Conservation (phyloP, 2,797 vertebrate species). For the Trichosurus vulpecula region DNA sequence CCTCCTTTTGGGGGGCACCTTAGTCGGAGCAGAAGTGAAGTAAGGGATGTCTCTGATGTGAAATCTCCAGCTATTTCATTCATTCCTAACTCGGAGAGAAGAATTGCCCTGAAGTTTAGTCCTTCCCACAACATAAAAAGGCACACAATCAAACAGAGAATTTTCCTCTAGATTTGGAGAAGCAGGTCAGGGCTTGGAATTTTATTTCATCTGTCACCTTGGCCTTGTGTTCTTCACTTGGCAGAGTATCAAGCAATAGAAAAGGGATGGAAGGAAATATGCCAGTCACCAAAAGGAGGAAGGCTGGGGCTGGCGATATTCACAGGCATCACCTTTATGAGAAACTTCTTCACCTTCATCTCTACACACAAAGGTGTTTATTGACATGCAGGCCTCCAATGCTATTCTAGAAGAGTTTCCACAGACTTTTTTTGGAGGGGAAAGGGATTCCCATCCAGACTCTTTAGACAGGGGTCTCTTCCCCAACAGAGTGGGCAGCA, state of each 20-base stretch:
- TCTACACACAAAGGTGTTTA: neutral
- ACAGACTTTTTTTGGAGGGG: neutral
- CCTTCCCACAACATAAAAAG: neutral
- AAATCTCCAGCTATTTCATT: conserved; percentile 15
- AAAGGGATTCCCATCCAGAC: neutral
- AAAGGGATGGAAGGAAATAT: neutral
- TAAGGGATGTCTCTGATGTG: neutral
- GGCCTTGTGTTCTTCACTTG: neutral
- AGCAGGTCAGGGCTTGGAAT: neutral
- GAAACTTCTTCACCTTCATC: neutral
- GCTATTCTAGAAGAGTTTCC: neutral
- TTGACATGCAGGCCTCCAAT: neutral
- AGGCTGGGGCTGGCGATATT: conserved; percentile 33
- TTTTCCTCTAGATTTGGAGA: neutral
- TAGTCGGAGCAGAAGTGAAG: neutral
- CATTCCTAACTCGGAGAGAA: neutral
- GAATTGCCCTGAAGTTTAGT: neutral
- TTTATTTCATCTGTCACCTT: neutral
- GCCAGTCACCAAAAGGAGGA: conserved; percentile 11
- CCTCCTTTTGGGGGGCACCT: neutral
- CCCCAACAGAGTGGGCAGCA: neutral
- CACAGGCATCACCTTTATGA: neutral
- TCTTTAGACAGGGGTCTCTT: neutral
- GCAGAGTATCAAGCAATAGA: conserved; percentile 18
- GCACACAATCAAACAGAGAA: neutral